phyloP scores from a whole-genome alignment of 53 echinoderm and acorn worm species.

The Stichopus horrens region DNA sequence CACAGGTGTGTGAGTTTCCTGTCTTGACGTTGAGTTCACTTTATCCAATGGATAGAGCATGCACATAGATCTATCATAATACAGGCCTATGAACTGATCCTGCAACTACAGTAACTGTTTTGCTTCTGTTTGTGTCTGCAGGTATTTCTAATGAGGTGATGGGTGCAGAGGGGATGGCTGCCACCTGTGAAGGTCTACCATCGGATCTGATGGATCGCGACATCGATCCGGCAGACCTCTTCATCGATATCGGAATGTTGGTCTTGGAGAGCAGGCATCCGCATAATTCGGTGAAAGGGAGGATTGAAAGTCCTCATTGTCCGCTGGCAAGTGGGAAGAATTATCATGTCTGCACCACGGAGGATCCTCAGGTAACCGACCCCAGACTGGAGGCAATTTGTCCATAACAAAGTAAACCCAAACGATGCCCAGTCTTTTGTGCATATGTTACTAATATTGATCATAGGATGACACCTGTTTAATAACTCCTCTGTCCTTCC shows the following conservation, averaged over 20 bases:
- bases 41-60: too few species aligned
- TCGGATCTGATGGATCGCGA: neutral
- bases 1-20: too few species aligned
- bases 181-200: neutral
- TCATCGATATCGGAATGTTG: slow-evolving; percentile 75
- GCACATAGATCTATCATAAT: too few species aligned
- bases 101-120: too few species aligned
- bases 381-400: too few species aligned
- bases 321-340: slow-evolving; percentile 59
- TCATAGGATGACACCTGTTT: too few species aligned
- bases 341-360: slow-evolving; percentile 61
- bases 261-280: slow-evolving; percentile 67
- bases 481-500: too few species aligned
- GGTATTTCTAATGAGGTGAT: slow-evolving; percentile 41
- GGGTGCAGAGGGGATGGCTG: slow-evolving; percentile 33
- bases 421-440: too few species aligned
- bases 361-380: slow-evolving; percentile 59
- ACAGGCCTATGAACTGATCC: too few species aligned
- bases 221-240: slow-evolving; percentile 58
- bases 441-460: too few species aligned
- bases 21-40: too few species aligned
- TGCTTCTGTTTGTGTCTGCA: neutral
- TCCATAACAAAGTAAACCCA: too few species aligned
- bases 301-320: slow-evolving; percentile 89
- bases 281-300: slow-evolving; percentile 78